A percentile compares a stretch with the other conserved stretches of the same genome.
These are phyloP conservation scores for Taenioides sp. DNA, from an alignment of 2,797 vertebrate genomes.

Conservation along the genomic window DNA sequence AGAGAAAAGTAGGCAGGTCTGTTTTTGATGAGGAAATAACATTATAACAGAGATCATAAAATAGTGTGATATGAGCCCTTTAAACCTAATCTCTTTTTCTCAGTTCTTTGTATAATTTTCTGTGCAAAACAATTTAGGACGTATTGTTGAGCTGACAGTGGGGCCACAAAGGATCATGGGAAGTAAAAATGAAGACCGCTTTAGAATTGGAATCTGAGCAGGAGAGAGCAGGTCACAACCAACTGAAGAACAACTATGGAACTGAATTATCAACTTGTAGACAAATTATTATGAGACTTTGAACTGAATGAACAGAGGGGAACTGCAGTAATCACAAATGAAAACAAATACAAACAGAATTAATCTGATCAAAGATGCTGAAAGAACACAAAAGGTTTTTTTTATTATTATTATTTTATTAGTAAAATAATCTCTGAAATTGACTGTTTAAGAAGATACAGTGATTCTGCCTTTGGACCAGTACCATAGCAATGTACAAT, in stretches of 20 bases:
- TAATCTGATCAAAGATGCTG: not conserved
- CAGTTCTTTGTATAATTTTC: conserved; percentile 33
- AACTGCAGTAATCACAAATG: not conserved
- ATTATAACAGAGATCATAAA: too few species aligned
- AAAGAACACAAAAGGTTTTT: not conserved
- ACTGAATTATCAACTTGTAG: conserved; percentile 59
- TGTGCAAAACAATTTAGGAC: conserved; percentile 33
- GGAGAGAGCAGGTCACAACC: conserved; percentile 44
- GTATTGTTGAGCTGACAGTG: conserved; percentile 40
- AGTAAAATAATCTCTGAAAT: not conserved
- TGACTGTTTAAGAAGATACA: not conserved
- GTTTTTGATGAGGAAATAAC: too few species aligned
- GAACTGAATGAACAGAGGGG: conserved; percentile 9
- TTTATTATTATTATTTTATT: not conserved
- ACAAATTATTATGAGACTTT: conserved; percentile 49
- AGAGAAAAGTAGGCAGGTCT: too few species aligned
- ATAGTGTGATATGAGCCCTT: too few species aligned
- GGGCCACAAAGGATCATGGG: conserved; percentile 47
- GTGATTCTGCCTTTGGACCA: not conserved
- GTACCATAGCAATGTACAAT: too few species aligned
- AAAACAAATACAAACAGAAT: not conserved
- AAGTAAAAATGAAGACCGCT: conserved; percentile 47
- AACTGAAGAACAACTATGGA: conserved; percentile 49
- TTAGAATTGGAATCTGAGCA: not conserved
- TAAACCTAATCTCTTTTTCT: conserved; percentile 27